Base-by-base conservation (phyloP, 2,888 invertebrate species). In the Chloroclysta siterata region DNA sequence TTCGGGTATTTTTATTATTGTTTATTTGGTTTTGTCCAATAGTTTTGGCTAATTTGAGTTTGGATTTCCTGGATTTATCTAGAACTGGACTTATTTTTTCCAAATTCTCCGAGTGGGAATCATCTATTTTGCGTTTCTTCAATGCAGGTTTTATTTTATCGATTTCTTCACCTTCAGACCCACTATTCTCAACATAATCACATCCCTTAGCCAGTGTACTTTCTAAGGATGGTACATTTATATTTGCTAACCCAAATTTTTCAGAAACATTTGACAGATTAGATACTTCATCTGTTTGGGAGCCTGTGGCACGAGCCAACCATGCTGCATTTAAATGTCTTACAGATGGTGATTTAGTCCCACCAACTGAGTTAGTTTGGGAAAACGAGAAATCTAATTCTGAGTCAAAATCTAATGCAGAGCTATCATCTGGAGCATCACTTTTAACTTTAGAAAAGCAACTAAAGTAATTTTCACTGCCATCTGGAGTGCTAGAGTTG, bases 131-230 rank as follows among this genome's bases (percentile, higher is more conserved):
- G 57, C 93, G 88, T 71, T 94, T 93, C 73, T 95, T 95, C 0
- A 94, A 88, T 42, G 94, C 93, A 53, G 95, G 95, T 71, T 94
- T 92, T 44, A 94, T 78, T 73, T 94, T 91, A 54, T 75, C 73
- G 58, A 84, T 87, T 68, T 93, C 93, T 65, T 94, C 94, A 53
- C 87, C 93, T 76, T 96, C 96, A 44, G 95, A 94, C 71, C 95
- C 96, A 85, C 96, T 96, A 72, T 95, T 95, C 81, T 97, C 97
- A 74, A 97, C 96, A 77, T 94, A 95, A 74, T 96, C 95, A 69
- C 89, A 71, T 53, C 64, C 60, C 77, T 84, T 86, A 46, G 85
- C 81, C 66, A 81, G 52, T 69, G 66, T 52, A 72, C 72, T 76
- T 72, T 59, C 58, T 50, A 29, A 2, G 5, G 22, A 48, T 33